Evolutionary conservation across 2,797 vertebrate genomes (phyloP).

Genomic region (Hephaestus fuliginosus): DNA sequence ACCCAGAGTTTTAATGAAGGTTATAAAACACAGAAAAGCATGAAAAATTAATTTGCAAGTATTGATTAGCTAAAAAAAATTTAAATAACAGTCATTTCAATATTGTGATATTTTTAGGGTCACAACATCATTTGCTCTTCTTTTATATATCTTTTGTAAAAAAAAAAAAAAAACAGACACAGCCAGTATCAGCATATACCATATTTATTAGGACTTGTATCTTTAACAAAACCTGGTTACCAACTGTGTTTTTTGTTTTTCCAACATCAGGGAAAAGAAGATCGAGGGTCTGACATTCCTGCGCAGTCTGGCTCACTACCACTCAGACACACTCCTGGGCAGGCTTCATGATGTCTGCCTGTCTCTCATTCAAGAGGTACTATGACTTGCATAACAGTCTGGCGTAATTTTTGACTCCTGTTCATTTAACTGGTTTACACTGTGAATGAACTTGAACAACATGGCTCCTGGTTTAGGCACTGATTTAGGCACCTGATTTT

Average conservation of each 20-base stretch:
- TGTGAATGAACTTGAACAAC: neutral
- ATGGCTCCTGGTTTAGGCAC: neutral
- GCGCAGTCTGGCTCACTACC: slow-evolving; percentile 90
- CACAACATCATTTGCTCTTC: neutral
- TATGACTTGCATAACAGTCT: slow-evolving; percentile 19
- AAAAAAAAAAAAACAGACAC: neutral
- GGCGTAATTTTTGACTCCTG: neutral
- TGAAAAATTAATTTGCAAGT: neutral
- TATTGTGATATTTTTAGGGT: neutral
- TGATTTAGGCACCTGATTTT: slow-evolving; percentile 7
- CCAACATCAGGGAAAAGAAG: slow-evolving; percentile 92
- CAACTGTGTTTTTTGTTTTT: neutral
- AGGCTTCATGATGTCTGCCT: slow-evolving; percentile 92
- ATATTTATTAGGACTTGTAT: neutral
- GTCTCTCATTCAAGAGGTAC: slow-evolving; percentile 93
- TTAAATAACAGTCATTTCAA: neutral
- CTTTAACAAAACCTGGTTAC: neutral
- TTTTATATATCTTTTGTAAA: neutral
- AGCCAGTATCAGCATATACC: neutral
- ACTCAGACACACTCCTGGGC: slow-evolving; percentile 86
- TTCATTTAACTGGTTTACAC: neutral
- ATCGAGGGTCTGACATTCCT: slow-evolving; percentile 92
- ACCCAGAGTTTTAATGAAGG: neutral
- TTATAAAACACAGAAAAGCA: neutral
- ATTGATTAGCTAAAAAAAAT: neutral